Evolutionary conservation across 2,888 invertebrate genomes (phyloP), one percentile per base, ranked within the genome.

Genomic region (Pelosia muscerda): DNA sequence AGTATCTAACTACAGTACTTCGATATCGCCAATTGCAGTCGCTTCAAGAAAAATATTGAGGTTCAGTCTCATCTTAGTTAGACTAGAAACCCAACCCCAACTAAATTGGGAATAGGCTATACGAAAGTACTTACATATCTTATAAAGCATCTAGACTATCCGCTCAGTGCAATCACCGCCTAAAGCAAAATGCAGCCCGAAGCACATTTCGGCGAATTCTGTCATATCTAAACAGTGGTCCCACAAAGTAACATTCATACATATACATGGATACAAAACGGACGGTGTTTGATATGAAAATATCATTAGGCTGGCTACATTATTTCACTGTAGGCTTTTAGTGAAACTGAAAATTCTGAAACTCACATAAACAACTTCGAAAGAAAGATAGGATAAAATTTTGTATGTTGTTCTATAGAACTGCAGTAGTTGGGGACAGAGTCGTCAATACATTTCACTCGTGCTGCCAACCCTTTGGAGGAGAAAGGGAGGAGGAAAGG

Each of bases 201-300:
- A 63, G 25, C 23, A 68, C 25, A 59, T 60, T 61, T 58, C 38
- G 26, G 57, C 54, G 63, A 38, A 49, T 53, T 66, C 63, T 53
- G 59, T 74, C 65, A 65, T 66, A 71, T 64, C 55, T 68, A 65
- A 72, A 69, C 28, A 64, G 56, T 54, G 26, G 25, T 60, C n/a
- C 25, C 53, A 63, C 59, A 67, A 59, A 63, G 66, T 28, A 31
- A 65, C 57, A 58, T 28, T 53, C 62, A 49, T 34, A 49, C 59
- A 64, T 38, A 59, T 34, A 56, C 53, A 53, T 49, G 25, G 1
- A n/a, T 25, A 23, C 19, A 60, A 28, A 63, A 54, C 23, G 11
- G 28, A 62, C 22, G 28, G 59, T 38, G 22, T 68, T 31, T 42
- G 19, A 49, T 56, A 31, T 42, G 23, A 60, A 49, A 64, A 64